Evolutionary conservation across 2,888 invertebrate genomes (phyloP).

Genomic region (Drosophila prostipennis): DNA sequence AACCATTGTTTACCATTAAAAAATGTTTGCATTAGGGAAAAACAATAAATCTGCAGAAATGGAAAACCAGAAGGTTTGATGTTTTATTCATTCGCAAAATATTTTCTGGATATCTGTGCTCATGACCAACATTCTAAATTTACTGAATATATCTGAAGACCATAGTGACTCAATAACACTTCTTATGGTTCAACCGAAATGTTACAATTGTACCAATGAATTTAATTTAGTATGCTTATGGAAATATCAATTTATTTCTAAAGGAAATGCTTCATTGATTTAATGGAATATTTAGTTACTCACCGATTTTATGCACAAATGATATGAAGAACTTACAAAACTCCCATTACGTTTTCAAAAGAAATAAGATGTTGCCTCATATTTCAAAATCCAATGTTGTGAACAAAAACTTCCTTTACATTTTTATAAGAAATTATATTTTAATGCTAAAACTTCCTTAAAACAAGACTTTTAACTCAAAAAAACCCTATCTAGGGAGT

Average conservation of each 20-base stretch:
- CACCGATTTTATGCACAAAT: background rate
- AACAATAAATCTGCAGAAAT: background rate
- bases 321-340: background rate
- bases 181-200: background rate
- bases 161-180: background rate
- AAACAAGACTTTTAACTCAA: background rate
- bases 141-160: too few species aligned
- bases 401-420: background rate
- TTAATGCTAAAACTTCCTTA: background rate
- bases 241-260: too few species aligned
- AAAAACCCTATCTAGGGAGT: background rate
- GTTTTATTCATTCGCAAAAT: too few species aligned
- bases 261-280: background rate
- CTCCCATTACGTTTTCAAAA: background rate
- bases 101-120: too few species aligned
- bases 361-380: too few species aligned
- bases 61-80: background rate
- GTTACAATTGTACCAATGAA: background rate
- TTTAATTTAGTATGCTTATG: too few species aligned
- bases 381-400: too few species aligned
- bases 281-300: background rate
- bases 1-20: background rate
- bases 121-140: too few species aligned
- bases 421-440: background rate
- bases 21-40: conserved; percentile 2